Evolutionary conservation across 2,797 vertebrate genomes (phyloP).

Genomic region (Poecilia wingei): DNA sequence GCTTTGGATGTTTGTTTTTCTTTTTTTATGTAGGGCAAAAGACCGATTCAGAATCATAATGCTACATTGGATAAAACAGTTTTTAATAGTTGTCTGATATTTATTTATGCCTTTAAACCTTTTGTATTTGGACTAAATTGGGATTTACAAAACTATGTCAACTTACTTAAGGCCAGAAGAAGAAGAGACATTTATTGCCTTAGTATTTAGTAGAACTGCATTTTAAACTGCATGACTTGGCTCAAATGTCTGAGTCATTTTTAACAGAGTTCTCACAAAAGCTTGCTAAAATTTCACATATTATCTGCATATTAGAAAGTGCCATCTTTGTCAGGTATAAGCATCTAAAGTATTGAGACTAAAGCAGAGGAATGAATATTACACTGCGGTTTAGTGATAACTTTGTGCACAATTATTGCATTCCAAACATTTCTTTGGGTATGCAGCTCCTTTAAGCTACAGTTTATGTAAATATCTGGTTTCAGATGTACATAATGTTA

Average conservation of each 20-base stretch:
- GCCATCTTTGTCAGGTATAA: not conserved
- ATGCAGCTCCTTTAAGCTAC: not conserved
- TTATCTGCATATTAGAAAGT: not conserved
- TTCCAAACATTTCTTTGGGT: not conserved
- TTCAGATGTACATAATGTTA: not conserved
- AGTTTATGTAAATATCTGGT: not conserved
- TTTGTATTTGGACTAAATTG: not conserved
- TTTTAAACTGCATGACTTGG: not conserved
- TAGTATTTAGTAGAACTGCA: no score
- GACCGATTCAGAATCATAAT: not conserved
- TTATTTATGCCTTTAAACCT: not conserved
- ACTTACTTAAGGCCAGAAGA: no score
- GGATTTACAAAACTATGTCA: no score
- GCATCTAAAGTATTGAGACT: not conserved
- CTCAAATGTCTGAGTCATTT: not conserved
- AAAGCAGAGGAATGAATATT: not conserved
- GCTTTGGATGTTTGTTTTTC: not conserved
- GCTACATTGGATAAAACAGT: not conserved
- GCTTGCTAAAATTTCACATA: not conserved
- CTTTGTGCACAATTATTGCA: not conserved
- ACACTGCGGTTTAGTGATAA: not conserved
- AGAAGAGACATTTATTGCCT: no score
- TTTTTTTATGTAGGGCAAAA: not conserved
- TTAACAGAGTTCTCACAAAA: not conserved
- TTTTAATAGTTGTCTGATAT: not conserved